A percentile compares a stretch with the other conserved stretches of the same genome.
Evolutionary conservation across 2,888 invertebrate genomes (phyloP).

Genomic region (Aphidius colemani): DNA sequence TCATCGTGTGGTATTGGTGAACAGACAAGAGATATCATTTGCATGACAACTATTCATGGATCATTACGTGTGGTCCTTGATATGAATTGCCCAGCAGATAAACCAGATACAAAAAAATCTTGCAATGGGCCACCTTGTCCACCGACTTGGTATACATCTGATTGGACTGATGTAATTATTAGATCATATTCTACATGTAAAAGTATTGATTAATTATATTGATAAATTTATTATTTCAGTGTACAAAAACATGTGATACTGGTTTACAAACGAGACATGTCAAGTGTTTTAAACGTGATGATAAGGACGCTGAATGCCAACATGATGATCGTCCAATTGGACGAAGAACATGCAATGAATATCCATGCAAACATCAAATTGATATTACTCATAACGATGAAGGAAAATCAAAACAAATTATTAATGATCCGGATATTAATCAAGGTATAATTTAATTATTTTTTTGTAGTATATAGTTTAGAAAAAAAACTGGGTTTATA

Average conservation of each 20-base stretch:
- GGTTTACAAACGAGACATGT: conserved; percentile 65
- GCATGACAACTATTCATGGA: conserved; percentile 65
- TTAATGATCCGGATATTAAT: conserved; percentile 38
- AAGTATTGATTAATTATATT: neutral
- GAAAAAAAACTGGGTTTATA: too few relatives aligned
- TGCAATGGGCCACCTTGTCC: conserved; percentile 68
- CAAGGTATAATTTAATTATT: conserved; percentile 29
- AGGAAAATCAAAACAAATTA: conserved; percentile 33
- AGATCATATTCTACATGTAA: too few relatives aligned
- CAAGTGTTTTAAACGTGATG: conserved; percentile 62
- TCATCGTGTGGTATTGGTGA: conserved; percentile 60
- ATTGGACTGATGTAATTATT: conserved; percentile 70
- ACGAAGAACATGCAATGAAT: conserved; percentile 62
- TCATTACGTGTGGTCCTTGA: conserved; percentile 65
- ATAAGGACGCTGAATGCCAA: conserved; percentile 59
- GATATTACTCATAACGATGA: conserved; percentile 28
- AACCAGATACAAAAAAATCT: conserved; percentile 69
- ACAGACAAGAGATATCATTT: conserved; percentile 73
- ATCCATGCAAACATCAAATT: conserved; percentile 40
- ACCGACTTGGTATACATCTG: conserved; percentile 76
- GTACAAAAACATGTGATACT: conserved; percentile 65
- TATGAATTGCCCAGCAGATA: conserved; percentile 67
- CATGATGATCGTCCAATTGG: conserved; percentile 62
- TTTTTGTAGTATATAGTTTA: too few relatives aligned
- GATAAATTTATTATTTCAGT: conserved; percentile 56